A percentile compares a stretch with the other conserved stretches of the same genome.
phyloP scores from a whole-genome alignment of 1,140 invertebrate species.

The Heliconius himera region DNA sequence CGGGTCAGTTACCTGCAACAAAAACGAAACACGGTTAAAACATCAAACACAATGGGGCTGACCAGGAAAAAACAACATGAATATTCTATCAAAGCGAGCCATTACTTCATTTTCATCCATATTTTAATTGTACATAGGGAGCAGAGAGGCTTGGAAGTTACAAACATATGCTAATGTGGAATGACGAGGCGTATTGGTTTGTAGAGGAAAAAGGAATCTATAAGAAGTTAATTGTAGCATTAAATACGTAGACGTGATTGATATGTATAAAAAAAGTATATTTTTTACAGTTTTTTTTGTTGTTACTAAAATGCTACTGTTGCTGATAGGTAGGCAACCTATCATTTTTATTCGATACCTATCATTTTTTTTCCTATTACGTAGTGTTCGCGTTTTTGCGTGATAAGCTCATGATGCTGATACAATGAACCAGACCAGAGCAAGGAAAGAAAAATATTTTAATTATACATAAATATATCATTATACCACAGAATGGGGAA shows the following conservation, averaged over 20 bases:
- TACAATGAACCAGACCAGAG: too few relatives aligned
- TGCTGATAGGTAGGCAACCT: background rate
- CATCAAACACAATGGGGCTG: slow-evolving; percentile 43
- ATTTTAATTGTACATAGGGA: background rate
- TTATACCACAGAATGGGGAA: background rate
- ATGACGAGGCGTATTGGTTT: background rate
- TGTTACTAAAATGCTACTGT: background rate
- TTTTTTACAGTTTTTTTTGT: background rate
- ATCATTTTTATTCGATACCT: background rate
- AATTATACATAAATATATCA: background rate
- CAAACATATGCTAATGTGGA: background rate
- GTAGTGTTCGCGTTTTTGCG: background rate
- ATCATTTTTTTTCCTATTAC: background rate
- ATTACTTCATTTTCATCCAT: slow-evolving; percentile 3
- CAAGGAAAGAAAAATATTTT: background rate
- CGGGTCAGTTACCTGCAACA: slow-evolving; percentile 74
- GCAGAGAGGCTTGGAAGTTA: background rate
- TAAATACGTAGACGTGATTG: slow-evolving; percentile 7
- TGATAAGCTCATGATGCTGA: too few relatives aligned
- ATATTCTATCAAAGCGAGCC: slow-evolving; percentile 8
- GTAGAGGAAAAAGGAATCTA: slow-evolving; percentile 19
- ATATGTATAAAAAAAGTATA: background rate
- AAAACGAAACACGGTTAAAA: slow-evolving; percentile 54
- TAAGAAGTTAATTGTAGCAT: slow-evolving; percentile 21
- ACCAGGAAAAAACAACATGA: slow-evolving; percentile 31